Conservation (phyloP, 2,113 vertebrate genomes). For the Burhinus bistriatus region DNA sequence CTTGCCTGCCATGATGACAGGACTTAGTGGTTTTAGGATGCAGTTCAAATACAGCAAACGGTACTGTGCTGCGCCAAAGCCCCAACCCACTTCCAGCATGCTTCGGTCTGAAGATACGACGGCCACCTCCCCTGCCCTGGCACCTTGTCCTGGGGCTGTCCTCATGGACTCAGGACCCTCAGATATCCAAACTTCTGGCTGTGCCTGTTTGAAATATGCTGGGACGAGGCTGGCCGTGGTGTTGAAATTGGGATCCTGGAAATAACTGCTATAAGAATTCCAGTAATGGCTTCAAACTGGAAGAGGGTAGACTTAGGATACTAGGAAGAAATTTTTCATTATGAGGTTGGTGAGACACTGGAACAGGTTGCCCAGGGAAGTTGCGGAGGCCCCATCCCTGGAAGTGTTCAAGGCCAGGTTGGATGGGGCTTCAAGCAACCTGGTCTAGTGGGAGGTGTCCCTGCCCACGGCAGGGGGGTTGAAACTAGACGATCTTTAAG, state of each 20-base stretch:
- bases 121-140: background rate
- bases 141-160: background rate
- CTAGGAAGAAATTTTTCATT: too few species aligned
- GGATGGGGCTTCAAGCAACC: too few species aligned
- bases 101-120: background rate
- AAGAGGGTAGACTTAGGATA: too few species aligned
- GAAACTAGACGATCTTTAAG: too few species aligned
- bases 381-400: too few species aligned
- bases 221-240: background rate
- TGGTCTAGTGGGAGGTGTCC: too few species aligned
- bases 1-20: background rate
- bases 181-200: background rate
- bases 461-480: too few species aligned
- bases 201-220: background rate
- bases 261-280: background rate
- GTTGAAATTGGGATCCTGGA: background rate
- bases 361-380: too few species aligned
- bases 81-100: accelerated
- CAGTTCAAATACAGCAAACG: background rate
- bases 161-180: accelerated
- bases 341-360: too few species aligned
- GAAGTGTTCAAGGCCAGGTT: too few species aligned
- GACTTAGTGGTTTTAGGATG: background rate
- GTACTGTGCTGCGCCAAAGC: background rate
- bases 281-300: too few species aligned